Percentiles rank a stretch among this genome's conserved stretches.
Conservation (phyloP, 1,140 invertebrate genomes). For the Drosophila sturtevanti region DNA sequence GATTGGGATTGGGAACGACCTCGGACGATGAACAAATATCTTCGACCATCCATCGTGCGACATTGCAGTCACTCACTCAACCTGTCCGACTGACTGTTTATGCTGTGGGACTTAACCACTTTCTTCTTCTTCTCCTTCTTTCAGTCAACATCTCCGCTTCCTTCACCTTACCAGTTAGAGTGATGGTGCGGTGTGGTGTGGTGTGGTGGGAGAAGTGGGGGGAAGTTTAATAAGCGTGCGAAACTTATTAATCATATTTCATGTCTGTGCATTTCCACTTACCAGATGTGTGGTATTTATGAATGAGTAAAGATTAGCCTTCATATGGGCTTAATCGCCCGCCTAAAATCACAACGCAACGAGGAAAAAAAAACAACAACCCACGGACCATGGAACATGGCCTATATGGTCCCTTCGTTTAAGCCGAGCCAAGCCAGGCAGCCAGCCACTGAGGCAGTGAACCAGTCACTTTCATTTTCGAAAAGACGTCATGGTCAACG, state of each 20-base stretch:
- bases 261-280: slow-evolving; percentile 37
- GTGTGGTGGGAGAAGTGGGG: background rate
- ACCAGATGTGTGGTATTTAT: slow-evolving; percentile 57
- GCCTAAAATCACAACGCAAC: slow-evolving; percentile 55
- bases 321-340: slow-evolving; percentile 59
- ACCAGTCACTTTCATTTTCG: slow-evolving; percentile 61
- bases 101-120: slow-evolving; percentile 38
- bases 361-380: too few species aligned
- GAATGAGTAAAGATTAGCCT: slow-evolving; percentile 71
- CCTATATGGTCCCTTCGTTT: slow-evolving; percentile 44
- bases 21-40: slow-evolving; percentile 1
- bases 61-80: slow-evolving; percentile 59
- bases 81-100: slow-evolving; percentile 42
- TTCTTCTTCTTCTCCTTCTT: slow-evolving; percentile 40
- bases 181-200: too few species aligned
- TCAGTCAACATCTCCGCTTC: slow-evolving; percentile 21
- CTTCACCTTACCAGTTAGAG: background rate
- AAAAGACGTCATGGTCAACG: slow-evolving; percentile 43
- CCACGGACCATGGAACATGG: background rate
- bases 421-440: background rate
- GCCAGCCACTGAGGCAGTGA: background rate
- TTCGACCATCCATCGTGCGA: slow-evolving; percentile 17
- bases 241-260: slow-evolving; percentile 76
- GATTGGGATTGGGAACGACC: slow-evolving; percentile 6
- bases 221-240: slow-evolving; percentile 68